Percentiles rank a stretch among this genome's conserved stretches.
phyloP scores from a whole-genome alignment of 2,888 invertebrate genomes.

The Metalampra italica region DNA sequence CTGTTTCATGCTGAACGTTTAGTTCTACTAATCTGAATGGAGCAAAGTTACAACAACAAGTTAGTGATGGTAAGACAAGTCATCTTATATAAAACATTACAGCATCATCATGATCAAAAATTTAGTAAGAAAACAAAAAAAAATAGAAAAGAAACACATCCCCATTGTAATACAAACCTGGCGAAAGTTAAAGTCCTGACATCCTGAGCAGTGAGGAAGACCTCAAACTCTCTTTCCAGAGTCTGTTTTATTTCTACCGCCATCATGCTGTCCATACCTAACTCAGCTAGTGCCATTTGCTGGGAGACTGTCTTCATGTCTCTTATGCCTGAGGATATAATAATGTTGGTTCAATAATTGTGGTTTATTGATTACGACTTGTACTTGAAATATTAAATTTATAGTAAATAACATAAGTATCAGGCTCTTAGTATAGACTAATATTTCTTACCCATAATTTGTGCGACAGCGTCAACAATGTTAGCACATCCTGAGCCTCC shows the following conservation, averaged over 20 bases:
- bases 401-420: too few species aligned
- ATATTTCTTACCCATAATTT: slow-evolving; percentile 77
- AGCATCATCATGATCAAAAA: too few species aligned
- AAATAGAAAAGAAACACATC: too few species aligned
- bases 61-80: too few species aligned
- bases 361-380: too few species aligned
- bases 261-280: slow-evolving; percentile 99
- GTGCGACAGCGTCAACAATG: slow-evolving; percentile 85
- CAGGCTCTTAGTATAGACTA: too few species aligned
- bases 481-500: slow-evolving; percentile 80
- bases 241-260: slow-evolving; percentile 97
- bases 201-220: slow-evolving; percentile 91
- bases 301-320: slow-evolving; percentile 84
- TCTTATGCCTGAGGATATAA: slow-evolving; percentile 67
- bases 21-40: slow-evolving; percentile 68
- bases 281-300: slow-evolving; percentile 88
- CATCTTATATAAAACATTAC: too few species aligned
- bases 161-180: slow-evolving; percentile 48
- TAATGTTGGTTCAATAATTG: too few species aligned
- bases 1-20: slow-evolving; percentile 68
- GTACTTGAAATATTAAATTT: too few species aligned
- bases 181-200: slow-evolving; percentile 89
- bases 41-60: neutral
- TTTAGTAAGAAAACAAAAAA: too few species aligned
- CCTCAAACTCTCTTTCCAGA: slow-evolving; percentile 92